Evolutionary conservation across 2,113 vertebrate species (phyloP).

Genomic region (Circaetus gallicus): DNA sequence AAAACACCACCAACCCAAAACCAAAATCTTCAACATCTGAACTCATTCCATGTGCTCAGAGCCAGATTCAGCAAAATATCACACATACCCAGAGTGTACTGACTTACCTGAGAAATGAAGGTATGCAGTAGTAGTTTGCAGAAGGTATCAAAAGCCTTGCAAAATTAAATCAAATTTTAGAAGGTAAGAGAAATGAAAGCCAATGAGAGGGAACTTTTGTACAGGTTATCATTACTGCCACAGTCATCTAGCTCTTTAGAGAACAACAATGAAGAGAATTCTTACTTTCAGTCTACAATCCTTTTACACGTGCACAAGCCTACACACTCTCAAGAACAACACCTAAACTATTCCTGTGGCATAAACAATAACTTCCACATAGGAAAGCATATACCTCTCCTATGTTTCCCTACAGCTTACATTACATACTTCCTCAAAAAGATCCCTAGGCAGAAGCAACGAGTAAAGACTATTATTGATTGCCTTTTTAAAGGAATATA

Average conservation of each 20-base stretch:
- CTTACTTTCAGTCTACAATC: not conserved
- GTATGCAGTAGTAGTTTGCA: not conserved
- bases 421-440: not conserved
- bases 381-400: not conserved
- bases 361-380: not conserved
- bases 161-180: constrained; percentile 43
- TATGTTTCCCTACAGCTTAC: not conserved
- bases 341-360: not conserved
- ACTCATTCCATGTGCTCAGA: not conserved
- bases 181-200: constrained; percentile 1
- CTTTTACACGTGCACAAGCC: not conserved
- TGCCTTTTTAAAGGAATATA: not conserved
- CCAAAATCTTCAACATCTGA: not conserved
- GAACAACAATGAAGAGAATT: not conserved
- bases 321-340: not conserved
- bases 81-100: not conserved
- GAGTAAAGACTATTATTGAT: not conserved
- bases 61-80: not conserved
- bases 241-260: not conserved
- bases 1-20: constrained; percentile 1
- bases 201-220: not conserved
- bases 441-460: not conserved
- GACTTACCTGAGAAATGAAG: constrained; percentile 49
- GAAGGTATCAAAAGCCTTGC: constrained; percentile 40
- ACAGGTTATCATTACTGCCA: not conserved